Evolutionary conservation across 23 tunicate species (phyloP), one percentile per base, ranked within the genome.

Genomic region (Aplidium turbinatum): DNA sequence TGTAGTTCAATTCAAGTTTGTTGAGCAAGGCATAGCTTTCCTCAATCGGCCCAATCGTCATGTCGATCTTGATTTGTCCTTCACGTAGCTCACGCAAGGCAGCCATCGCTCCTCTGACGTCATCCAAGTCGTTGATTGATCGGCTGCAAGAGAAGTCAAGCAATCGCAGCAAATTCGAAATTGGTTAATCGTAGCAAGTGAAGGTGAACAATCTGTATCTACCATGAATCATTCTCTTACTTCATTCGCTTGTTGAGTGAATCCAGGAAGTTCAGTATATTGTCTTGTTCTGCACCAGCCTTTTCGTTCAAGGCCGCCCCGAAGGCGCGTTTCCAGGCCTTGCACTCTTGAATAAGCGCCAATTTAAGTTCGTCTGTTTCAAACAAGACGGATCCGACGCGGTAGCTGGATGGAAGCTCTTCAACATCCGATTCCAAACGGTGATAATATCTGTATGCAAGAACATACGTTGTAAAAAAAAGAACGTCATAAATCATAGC

Each of bases 291-390:
- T 0, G 83, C 58, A 7, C 96, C 95, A 0, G 96, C 99, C 69
- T 95, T 95, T 7, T 95, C 90, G 72, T 95, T 88, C 58, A 95
- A 54, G 3, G 99, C 99, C 21, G 50, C 77, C 0, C 99, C 99
- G 72, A 95, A 95, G 4, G 99, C 85, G 55, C 99, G 78, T 48
- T 89, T 95, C 99, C 99, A 95, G 6, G 90, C 78, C 40, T 87
- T 80, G 70, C 99, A 95, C 70, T 95, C 99, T 42, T 85, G 85
- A 36, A 64, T 72, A 63, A 95, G 76, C 31, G 99, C 96, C 52
- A 95, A 68, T 52, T 67, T 83, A 57, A 95, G 74, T 1, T 72
- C 83, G 35, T 95, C 99, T 9, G 99, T 89, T 62, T 82, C 84
- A 65, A 95, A 95, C 69, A 82, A 35, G 35, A 95, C 78, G 0